Conservation (phyloP, 2,797 vertebrate genomes). For the Amniataba percoides region DNA sequence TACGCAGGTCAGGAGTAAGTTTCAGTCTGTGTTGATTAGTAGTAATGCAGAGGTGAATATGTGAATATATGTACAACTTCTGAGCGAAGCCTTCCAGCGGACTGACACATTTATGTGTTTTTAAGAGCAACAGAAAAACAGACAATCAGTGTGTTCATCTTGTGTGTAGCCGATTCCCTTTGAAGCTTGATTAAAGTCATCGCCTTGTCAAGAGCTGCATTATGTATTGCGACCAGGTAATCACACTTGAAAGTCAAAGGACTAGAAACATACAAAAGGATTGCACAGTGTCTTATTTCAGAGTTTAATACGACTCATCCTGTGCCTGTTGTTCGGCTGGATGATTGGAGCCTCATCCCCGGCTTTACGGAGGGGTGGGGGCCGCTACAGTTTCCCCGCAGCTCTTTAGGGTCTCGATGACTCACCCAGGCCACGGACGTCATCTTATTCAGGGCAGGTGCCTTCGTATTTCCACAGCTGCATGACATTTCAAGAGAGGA, state of each 20-base stretch:
- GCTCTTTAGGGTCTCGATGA: slow-evolving; percentile 63
- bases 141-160: background rate
- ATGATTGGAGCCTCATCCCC: slow-evolving; percentile 47
- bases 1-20: slow-evolving; percentile 8
- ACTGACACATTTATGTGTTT: slow-evolving; percentile 23
- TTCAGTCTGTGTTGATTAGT: slow-evolving; percentile 3
- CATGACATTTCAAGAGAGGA: slow-evolving; percentile 13
- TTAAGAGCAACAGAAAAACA: slow-evolving; percentile 16
- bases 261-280: slow-evolving; percentile 46
- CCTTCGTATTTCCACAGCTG: slow-evolving; percentile 51
- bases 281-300: slow-evolving; percentile 39
- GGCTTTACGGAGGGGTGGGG: slow-evolving; percentile 21
- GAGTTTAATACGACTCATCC: slow-evolving; percentile 48
- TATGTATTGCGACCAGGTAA: slow-evolving; percentile 53
- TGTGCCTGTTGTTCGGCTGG: slow-evolving; percentile 40
- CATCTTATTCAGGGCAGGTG: slow-evolving; percentile 65
- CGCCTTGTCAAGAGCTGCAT: slow-evolving; percentile 48
- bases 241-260: slow-evolving; percentile 69
- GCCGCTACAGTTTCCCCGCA: slow-evolving; percentile 40
- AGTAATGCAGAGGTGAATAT: background rate
- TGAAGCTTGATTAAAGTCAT: slow-evolving; percentile 68
- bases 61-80: slow-evolving; percentile 3
- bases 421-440: slow-evolving; percentile 67
- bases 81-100: slow-evolving; percentile 1
- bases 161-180: slow-evolving; percentile 37